Conservation (phyloP, 1,140 invertebrate species). For the Steinernema khuongi region DNA sequence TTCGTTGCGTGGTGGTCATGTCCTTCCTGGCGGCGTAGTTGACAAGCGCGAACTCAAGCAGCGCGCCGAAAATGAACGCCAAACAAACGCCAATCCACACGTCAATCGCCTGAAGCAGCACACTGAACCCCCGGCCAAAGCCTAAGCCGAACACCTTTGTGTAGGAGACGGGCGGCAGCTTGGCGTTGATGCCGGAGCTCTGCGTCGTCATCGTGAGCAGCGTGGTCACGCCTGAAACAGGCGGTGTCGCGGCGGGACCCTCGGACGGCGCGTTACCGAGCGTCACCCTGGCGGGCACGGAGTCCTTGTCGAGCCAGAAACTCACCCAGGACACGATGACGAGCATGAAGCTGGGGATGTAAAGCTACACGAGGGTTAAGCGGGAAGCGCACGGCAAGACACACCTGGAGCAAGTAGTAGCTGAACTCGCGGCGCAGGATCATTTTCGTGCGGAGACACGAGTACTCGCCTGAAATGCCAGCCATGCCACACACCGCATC, state of each 20-base stretch:
- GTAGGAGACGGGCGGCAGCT: conserved; percentile 88
- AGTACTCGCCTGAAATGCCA: conserved; percentile 24
- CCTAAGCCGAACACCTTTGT: conserved; percentile 67
- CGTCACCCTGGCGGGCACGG: conserved; percentile 58
- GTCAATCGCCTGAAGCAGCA: conserved; percentile 60
- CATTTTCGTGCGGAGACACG: conserved; percentile 82
- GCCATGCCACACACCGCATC: not conserved
- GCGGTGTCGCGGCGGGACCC: not conserved
- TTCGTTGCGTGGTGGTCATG: conserved; percentile 43
- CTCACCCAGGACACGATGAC: conserved; percentile 65
- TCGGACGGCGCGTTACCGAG: conserved; percentile 34
- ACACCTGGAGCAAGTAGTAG: conserved; percentile 83
- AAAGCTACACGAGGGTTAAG: conserved; percentile 37
- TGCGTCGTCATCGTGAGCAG: conserved; percentile 92
- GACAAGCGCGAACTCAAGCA: conserved; percentile 88
- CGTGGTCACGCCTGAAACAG: conserved; percentile 73
- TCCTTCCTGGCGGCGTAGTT: conserved; percentile 91
- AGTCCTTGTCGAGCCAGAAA: conserved; percentile 65
- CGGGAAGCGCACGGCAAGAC: conserved; percentile 8
- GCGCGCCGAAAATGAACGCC: conserved; percentile 88
- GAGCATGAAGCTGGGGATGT: conserved; percentile 62
- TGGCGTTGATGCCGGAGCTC: conserved; percentile 90
- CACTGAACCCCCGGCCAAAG: not conserved
- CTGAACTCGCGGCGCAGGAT: conserved; percentile 93
- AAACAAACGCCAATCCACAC: conserved; percentile 62